Evolutionary conservation across 2,797 vertebrate genomes (phyloP).

Genomic region (Coluber constrictor): DNA sequence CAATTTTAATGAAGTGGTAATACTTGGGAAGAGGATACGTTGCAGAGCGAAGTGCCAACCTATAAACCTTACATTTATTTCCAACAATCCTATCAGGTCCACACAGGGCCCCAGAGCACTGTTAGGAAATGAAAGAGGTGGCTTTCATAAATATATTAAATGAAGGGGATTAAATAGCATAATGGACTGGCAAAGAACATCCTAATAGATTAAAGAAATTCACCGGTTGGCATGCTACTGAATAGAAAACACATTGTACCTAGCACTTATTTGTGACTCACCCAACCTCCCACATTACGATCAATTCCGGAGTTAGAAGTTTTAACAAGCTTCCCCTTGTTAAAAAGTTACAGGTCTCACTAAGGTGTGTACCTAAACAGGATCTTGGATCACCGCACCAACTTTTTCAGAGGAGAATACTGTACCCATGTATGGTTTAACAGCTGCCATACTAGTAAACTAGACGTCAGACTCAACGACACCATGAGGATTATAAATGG

Average conservation of each 20-base stretch:
- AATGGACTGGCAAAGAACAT: not conserved
- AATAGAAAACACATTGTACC: not conserved
- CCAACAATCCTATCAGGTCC: not conserved
- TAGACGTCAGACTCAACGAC: not conserved
- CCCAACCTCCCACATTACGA: not conserved
- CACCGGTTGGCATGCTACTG: not conserved
- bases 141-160: not conserved
- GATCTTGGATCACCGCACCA: not conserved
- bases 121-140: not conserved
- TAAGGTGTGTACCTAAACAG: not conserved
- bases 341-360: not conserved
- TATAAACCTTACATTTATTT: not conserved
- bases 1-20: not conserved
- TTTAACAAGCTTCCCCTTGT: not conserved
- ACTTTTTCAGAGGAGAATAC: not conserved
- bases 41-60: not conserved
- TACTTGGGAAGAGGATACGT: not conserved
- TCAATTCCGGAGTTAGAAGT: not conserved
- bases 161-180: not conserved
- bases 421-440: not conserved
- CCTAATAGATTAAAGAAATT: not conserved
- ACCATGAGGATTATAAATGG: not conserved
- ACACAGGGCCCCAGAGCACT: not conserved
- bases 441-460: not conserved
- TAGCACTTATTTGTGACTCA: not conserved